These are phyloP conservation scores for Anoplolepis gracilipes DNA, from an alignment of 1,140 invertebrate genomes.

Conservation along the genomic window DNA sequence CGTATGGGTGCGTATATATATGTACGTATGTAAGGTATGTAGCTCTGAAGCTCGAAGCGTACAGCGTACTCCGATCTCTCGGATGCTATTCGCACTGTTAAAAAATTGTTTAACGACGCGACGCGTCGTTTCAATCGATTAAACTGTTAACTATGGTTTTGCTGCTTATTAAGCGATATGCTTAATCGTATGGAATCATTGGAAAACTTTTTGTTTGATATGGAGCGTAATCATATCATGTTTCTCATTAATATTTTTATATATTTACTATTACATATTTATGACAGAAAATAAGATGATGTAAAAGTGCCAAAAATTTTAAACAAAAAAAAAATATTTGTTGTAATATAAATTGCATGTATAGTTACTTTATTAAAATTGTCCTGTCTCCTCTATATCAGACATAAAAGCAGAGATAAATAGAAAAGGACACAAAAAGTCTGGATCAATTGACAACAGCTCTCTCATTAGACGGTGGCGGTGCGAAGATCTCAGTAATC, in stretches of 20 bases:
- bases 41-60: not conserved
- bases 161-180: slow-evolving; percentile 33
- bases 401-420: not conserved
- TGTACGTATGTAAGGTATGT: too few relatives aligned
- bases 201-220: not conserved
- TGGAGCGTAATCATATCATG: not conserved
- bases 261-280: too few relatives aligned
- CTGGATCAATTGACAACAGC: not conserved
- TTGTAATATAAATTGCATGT: too few relatives aligned
- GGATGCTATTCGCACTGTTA: not conserved
- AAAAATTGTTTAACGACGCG: slow-evolving; percentile 47
- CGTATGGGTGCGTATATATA: too few relatives aligned
- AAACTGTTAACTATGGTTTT: slow-evolving; percentile 12
- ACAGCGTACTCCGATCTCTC: slow-evolving; percentile 12
- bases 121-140: slow-evolving; percentile 38
- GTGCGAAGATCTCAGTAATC: slow-evolving; percentile 32
- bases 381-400: not conserved
- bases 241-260: not conserved
- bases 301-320: too few relatives aligned
- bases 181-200: slow-evolving; percentile 39
- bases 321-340: too few relatives aligned
- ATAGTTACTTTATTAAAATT: not conserved
- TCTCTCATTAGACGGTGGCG: not conserved
- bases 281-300: too few relatives aligned
- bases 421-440: not conserved